Conservation (phyloP, 2,797 vertebrate genomes). For the Macrochelys suwanniensis region DNA sequence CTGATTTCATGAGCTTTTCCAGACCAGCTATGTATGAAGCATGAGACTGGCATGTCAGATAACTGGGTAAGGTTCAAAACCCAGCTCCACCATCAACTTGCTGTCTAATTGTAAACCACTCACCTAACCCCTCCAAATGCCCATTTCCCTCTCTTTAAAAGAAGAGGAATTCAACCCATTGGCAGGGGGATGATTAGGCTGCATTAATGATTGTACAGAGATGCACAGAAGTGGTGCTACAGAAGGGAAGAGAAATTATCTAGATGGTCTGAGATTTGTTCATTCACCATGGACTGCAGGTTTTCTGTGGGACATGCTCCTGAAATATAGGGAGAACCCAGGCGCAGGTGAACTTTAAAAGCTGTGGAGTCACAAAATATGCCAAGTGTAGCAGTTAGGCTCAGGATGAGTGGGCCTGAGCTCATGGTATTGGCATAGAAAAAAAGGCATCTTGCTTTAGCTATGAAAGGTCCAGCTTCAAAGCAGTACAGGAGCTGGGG, state of each 20-base stretch:
- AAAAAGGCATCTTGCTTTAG: not conserved
- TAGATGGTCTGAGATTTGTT: not conserved
- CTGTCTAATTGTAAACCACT: not conserved
- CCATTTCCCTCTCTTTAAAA: accelerated
- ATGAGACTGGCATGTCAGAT: not conserved
- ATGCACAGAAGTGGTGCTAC: not conserved
- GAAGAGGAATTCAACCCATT: not conserved
- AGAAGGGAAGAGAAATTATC: slow-evolving; percentile 29
- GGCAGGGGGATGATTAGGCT: not conserved
- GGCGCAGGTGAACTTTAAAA: not conserved
- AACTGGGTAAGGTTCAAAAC: not conserved
- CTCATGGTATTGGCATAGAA: no score
- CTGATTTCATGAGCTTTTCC: not conserved
- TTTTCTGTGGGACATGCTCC: not conserved
- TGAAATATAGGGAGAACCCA: slow-evolving; percentile 5
- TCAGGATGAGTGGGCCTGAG: no score
- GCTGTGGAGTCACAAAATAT: not conserved
- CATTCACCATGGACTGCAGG: not conserved
- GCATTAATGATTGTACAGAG: slow-evolving; percentile 40
- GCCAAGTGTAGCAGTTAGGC: not conserved
- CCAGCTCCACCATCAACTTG: not conserved
- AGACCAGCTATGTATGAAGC: not conserved
- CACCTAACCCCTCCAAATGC: not conserved
- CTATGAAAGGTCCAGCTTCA: not conserved
- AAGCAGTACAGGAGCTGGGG: not conserved